Evolutionary conservation across 2,797 vertebrate species (phyloP).

Genomic region (Mus caroli): DNA sequence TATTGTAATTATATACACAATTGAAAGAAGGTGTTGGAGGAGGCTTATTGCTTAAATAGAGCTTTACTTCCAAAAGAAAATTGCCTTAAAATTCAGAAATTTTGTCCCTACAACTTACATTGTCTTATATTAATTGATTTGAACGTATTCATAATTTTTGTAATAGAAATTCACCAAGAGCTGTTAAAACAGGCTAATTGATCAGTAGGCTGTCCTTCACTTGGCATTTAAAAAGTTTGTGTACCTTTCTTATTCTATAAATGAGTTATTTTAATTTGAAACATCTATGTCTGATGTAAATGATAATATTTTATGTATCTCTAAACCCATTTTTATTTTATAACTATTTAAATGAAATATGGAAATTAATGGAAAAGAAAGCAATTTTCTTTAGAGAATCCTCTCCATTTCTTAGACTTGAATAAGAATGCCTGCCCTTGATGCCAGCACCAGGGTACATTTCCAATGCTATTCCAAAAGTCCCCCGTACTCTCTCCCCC

Average conservation of each 20-base stretch:
- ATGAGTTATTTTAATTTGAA: conserved; percentile 33
- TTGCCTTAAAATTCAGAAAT: background rate
- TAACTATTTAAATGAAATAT: background rate
- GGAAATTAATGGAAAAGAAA: conserved; percentile 32
- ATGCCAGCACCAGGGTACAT: no score
- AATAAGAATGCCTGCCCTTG: background rate
- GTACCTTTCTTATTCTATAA: conserved; percentile 12
- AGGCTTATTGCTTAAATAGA: background rate
- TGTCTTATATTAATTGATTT: background rate
- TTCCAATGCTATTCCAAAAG: no score
- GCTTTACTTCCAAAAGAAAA: background rate
- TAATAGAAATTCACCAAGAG: background rate
- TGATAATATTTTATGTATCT: background rate
- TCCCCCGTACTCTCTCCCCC: no score
- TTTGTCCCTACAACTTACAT: background rate
- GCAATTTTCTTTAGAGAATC: background rate
- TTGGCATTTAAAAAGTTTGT: background rate
- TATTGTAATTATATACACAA: background rate
- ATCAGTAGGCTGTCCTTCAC: background rate
- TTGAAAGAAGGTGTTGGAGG: background rate
- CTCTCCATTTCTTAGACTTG: background rate
- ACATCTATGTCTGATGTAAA: background rate
- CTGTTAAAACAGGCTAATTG: conserved; percentile 18
- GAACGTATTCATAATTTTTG: background rate
- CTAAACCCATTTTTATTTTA: conserved; percentile 30